Percentiles rank a stretch among this genome's conserved stretches.
Conservation (phyloP, 2,888 invertebrate genomes). For the Thymelicus lineola region DNA sequence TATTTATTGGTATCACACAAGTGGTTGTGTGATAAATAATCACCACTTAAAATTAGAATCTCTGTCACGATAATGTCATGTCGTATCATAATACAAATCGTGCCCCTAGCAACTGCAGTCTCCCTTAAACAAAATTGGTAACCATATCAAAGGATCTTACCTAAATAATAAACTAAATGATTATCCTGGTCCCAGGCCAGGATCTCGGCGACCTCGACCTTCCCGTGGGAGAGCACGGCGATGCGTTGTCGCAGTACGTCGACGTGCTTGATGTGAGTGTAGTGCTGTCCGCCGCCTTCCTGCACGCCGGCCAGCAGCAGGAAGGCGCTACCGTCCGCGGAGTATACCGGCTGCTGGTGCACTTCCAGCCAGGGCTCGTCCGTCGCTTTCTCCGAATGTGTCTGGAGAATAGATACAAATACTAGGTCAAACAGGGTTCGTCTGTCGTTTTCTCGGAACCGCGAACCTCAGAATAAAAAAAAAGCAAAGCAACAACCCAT, state of each 20-base stretch:
- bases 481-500: too few species aligned
- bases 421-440: too few species aligned
- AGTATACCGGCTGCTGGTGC: conserved; percentile 93
- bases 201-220: conserved; percentile 93
- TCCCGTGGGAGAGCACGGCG: conserved; percentile 93
- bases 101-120: too few species aligned
- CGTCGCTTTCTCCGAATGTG: conserved; percentile 92
- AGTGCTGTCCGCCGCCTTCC: conserved; percentile 93
- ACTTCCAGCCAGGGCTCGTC: conserved; percentile 95
- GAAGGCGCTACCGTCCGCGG: conserved; percentile 93
- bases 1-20: too few species aligned
- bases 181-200: conserved; percentile 94
- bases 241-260: conserved; percentile 93
- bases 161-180: conserved; percentile 91
- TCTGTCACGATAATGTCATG: too few species aligned
- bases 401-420: conserved; percentile 74
- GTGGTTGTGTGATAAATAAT: too few species aligned
- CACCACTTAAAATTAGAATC: too few species aligned
- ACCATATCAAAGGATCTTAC: conserved; percentile 50
- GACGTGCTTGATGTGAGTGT: conserved; percentile 95
- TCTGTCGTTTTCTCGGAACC: too few species aligned
- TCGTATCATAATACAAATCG: too few species aligned
- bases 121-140: too few species aligned
- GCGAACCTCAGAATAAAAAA: too few species aligned
- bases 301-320: conserved; percentile 92